Base-by-base conservation (phyloP, 2,888 invertebrate species). In the Heteropelma amictum region DNA sequence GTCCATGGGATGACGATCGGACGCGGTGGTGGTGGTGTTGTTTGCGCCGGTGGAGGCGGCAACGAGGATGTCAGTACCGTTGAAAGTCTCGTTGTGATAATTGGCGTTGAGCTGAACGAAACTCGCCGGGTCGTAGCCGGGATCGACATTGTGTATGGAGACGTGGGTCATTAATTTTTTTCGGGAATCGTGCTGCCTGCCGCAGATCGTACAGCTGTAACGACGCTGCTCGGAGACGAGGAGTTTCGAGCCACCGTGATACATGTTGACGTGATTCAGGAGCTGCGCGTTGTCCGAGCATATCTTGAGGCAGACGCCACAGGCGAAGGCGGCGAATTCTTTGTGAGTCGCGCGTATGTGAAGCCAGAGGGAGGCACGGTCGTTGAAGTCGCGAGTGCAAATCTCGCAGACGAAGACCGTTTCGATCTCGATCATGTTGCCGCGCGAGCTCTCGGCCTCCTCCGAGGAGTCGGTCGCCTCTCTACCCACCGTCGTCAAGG, bases 331-430 rank as follows among this genome's bases (percentile, higher is more conserved):
- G 2, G 92, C 90, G 63, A 90, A 89, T 77, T 90, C 89, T 60
- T 90, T 89, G 79, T 92, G 92, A 21, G 90, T 90, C 8, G 91
- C 89, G 10, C 91, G 88, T 78, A 92, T 89, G 79, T 92, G 92
- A 35, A 90, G 82, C 90, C 91, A 92, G 21, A 92, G 84, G 47
- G 91, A 91, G 0, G 90, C 89, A 64, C 91, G 89, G 77, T 90
- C 90, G 64, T 89, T 90, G 72, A 90, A 90, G 61, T 90, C 90
- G 3, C 90, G 83, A 0, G 89, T 88, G 75, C 90, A 90, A 51
- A 90, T 89, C 80, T 90, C 90, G 79, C 90, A 90, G 51, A 90
- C 89, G 71, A 90, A 90, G 19, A 90, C 89, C 0, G 90, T 90
- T 80, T 90, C 90, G 19, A 89, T 86, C 80, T 89, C 90, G 40